Conservation (phyloP, 2,888 invertebrate genomes). For the Sinopyrophorus schimmeli region DNA sequence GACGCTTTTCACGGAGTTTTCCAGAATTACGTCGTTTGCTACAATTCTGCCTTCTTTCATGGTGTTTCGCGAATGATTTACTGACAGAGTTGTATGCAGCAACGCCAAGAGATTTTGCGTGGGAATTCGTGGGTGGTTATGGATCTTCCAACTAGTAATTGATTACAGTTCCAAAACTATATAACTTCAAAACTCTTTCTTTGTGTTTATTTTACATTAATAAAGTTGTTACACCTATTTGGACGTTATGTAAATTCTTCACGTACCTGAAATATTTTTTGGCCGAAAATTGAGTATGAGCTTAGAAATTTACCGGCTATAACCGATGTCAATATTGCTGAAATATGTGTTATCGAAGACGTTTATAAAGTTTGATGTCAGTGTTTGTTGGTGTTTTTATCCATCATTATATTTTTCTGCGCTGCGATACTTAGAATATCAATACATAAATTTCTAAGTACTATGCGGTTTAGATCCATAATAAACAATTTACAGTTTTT, state of each 20-base stretch:
- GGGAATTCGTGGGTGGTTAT: constrained; percentile 18
- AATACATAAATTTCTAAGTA: no score
- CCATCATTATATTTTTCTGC: no score
- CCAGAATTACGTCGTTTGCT: constrained; percentile 9
- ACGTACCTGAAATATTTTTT: no score
- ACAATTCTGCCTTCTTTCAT: constrained; percentile 2
- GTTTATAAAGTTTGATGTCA: constrained; percentile 7
- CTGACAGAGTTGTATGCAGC: constrained; percentile 18
- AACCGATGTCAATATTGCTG: constrained; percentile 13
- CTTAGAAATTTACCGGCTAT: no score
- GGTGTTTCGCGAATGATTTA: constrained; percentile 19
- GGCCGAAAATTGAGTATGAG: no score
- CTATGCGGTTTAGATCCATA: no score
- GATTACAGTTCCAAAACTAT: constrained; percentile 17
- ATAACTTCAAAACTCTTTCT: constrained; percentile 13
- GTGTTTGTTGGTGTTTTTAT: constrained; percentile 15
- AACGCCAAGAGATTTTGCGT: constrained; percentile 17
- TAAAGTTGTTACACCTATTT: constrained; percentile 5
- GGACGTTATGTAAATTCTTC: constrained; percentile 10
- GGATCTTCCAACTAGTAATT: constrained; percentile 16
- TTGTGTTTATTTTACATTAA: constrained; percentile 14
- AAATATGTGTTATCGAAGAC: constrained; percentile 15
- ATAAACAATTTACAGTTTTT: no score
- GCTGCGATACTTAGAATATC: no score
- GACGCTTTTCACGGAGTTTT: constrained; percentile 1